These are phyloP conservation scores for Apamea anceps DNA, from an alignment of 2,888 invertebrate species.

Conservation along the genomic window DNA sequence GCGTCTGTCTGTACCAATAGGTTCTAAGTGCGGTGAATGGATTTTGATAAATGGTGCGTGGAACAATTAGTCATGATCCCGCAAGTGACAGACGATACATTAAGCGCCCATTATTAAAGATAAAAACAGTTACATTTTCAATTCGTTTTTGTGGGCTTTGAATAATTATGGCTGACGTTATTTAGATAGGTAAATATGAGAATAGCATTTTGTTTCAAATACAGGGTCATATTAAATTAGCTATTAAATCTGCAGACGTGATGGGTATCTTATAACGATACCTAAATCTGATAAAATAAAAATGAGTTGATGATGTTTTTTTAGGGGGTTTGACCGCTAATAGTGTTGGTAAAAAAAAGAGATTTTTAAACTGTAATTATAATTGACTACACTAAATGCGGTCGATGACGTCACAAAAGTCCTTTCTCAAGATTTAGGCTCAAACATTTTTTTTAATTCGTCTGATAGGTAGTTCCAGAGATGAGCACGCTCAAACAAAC, in stretches of 20 bases:
- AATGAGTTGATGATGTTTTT: too few relatives aligned
- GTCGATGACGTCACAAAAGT: too few relatives aligned
- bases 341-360: too few relatives aligned
- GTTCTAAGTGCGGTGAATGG: slow-evolving; percentile 58
- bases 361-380: too few relatives aligned
- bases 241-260: background rate
- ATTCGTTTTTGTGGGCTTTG: slow-evolving; percentile 16
- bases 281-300: too few relatives aligned
- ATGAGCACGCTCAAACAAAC: too few relatives aligned
- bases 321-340: too few relatives aligned
- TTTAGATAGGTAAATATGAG: background rate
- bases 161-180: slow-evolving; percentile 3
- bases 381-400: too few relatives aligned
- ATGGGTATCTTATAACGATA: too few relatives aligned
- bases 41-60: slow-evolving; percentile 60
- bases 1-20: slow-evolving; percentile 39
- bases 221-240: background rate
- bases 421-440: too few relatives aligned
- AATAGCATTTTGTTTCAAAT: background rate
- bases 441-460: too few relatives aligned
- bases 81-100: slow-evolving; percentile 54
- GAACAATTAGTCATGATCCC: slow-evolving; percentile 65
- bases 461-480: too few relatives aligned
- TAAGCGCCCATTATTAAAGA: slow-evolving; percentile 40
- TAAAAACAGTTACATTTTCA: slow-evolving; percentile 36